Base-by-base conservation (phyloP, 2,113 vertebrate genomes). In the Psittacus erithacus region DNA sequence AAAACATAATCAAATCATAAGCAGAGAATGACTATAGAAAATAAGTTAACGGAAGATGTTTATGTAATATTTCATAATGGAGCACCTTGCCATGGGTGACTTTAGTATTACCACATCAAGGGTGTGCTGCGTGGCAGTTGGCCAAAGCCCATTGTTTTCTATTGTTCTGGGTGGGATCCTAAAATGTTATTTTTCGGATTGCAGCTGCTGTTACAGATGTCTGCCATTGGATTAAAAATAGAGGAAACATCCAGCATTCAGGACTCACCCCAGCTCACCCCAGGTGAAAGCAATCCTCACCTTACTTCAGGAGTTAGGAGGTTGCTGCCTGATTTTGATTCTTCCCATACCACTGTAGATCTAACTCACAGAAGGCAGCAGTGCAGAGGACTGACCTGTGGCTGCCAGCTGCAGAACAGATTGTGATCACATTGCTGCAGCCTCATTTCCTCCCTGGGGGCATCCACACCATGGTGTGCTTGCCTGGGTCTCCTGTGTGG, bases 31-130 rank as follows among this genome's bases (percentile, higher is more conserved):
- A 83, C 60, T 39, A 41, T 46, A 71, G 73, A 70, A 95, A 87
- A 80, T 77, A 83, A 84, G 75, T 63, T 75, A 20, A 79, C 71
- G 75, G 68, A 79, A 85, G 63, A 64, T 29, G 50, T 50, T 92
- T 86, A 62, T 84, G 75, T 55, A 86, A 81, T 76, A 74, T 93
- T 85, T 97, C 92, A 88, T 95, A 92, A 94, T 86, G 69, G 67
- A 94, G 85, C 87, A 94, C 78, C 68, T 86, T 87, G 88, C 93
- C 93, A 95, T 95, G 50, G 88, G 85, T 94, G 93, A 95, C 91
- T 83, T 60, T 38, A 84, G 18, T 79, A 88, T 96, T 95, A 86
- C 62, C 20, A 64, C 90, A 76, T 64, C 68, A 84, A 92, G 93
- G 93, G 94, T 41, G 95, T 86, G 93, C 59, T 77, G 60, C 0